Base-by-base conservation (phyloP, 2,113 vertebrate species). In the Tenebrosternarchus preto region DNA sequence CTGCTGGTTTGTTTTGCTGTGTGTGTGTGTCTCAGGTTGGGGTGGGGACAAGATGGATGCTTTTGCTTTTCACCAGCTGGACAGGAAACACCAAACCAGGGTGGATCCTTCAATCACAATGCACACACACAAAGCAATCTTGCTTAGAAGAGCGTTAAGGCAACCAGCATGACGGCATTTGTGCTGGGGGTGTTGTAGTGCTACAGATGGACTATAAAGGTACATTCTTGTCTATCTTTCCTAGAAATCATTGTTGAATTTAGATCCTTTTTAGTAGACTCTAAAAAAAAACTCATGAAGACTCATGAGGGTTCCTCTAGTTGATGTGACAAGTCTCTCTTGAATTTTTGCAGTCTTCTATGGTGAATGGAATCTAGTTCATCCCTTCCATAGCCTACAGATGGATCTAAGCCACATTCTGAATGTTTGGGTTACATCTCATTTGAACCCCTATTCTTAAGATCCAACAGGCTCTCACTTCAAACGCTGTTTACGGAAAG, bases 381-480 rank as follows among this genome's bases (percentile, higher is more conserved):
- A 6, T 64, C 64, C 60, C 56, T 66, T 39, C 50, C 53, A 71
- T 50, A 50, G 19, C 73, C 16, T 64, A 15, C 77, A 80, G 46
- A 60, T 57, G 64, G 64, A 79, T 55, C 70, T 36, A n/a, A 70
- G 24, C 77, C 63, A 43, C 67, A 31, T 70, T 43, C 4, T 4
- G 12, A 46, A 78, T 78, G 66, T 70, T 46, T 70, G 66, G 56
- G 31, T 78, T 70, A 57, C 33, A 27, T 78, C 76, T 78, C 31
- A 3, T 36, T 56, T 46, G 22, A 31, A 46, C 12, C 43, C 5
- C 25, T 66, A 46, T 66, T 53, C 17, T 50, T 20, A 9, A 5
- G 15, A 5, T 24, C 66, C 22, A 70, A 43, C n/a, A 69, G 16
- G 24, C 24, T 77, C n/a, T 57, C 24, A 20, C 33, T 70, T 69